Conservation (phyloP, 2,888 invertebrate species). For the Macaria notata region DNA sequence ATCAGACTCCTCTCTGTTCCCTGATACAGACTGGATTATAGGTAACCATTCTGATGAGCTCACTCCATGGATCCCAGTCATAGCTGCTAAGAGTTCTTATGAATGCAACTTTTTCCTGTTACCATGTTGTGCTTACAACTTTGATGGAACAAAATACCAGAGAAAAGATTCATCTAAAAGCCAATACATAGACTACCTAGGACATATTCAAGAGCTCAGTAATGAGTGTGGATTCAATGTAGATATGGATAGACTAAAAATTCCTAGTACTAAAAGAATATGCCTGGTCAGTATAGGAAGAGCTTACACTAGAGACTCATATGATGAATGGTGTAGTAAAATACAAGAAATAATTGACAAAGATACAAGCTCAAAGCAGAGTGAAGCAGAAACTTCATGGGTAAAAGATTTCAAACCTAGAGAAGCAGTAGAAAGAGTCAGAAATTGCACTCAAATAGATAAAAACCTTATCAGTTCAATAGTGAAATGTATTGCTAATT, state of each 20-base stretch:
- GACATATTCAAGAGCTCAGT: conserved; percentile 84
- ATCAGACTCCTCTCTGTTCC: conserved; percentile 84
- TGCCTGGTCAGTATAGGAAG: conserved; percentile 86
- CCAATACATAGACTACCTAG: conserved; percentile 89
- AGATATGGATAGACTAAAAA: conserved; percentile 91
- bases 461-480: conserved; percentile 84
- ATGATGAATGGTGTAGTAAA: conserved; percentile 54
- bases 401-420: conserved; percentile 84
- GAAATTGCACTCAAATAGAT: conserved; percentile 93
- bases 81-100: conserved; percentile 90
- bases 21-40: conserved; percentile 94
- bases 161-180: conserved; percentile 86
- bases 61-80: conserved; percentile 99
- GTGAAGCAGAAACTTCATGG: conserved; percentile 51
- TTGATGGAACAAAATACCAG: conserved; percentile 92
- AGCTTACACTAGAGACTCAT: conserved; percentile 59
- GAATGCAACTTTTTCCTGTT: conserved; percentile 92
- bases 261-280: conserved; percentile 97
- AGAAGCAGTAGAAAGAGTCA: conserved; percentile 85
- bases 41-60: conserved; percentile 99
- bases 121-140: conserved; percentile 97
- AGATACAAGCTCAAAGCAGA: conserved; percentile 29
- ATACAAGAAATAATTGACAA: conserved; percentile 71
- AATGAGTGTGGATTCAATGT: conserved; percentile 88
- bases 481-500: conserved; percentile 83